These are phyloP conservation scores for Dexiosoma caninum DNA, from an alignment of 2,888 invertebrate species.

Conservation along the genomic window DNA sequence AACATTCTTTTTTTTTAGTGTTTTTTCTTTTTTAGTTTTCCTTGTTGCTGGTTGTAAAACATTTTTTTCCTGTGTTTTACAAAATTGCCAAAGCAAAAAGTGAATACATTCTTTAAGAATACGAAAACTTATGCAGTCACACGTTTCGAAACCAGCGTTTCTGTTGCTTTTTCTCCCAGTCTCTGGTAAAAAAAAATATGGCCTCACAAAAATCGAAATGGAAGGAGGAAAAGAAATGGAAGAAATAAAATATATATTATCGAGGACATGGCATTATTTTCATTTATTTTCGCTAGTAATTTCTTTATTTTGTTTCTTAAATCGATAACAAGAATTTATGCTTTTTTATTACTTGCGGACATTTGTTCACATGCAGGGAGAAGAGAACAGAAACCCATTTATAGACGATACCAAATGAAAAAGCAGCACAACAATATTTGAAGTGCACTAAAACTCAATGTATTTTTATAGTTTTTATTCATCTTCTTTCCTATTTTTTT, in stretches of 20 bases:
- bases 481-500: slow-evolving; percentile 29
- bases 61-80: slow-evolving; percentile 15
- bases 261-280: slow-evolving; percentile 50
- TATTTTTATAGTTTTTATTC: slow-evolving; percentile 36
- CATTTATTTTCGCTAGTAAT: slow-evolving; percentile 27
- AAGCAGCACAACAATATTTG: slow-evolving; percentile 36
- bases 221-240: not conserved
- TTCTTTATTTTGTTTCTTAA: slow-evolving; percentile 45
- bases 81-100: slow-evolving; percentile 19
- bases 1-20: slow-evolving; percentile 12
- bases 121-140: not conserved
- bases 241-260: slow-evolving; percentile 24
- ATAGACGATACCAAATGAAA: not conserved
- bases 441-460: slow-evolving; percentile 51
- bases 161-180: slow-evolving; percentile 14
- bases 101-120: slow-evolving; percentile 38
- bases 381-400: not conserved
- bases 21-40: not conserved
- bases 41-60: slow-evolving; percentile 39
- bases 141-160: slow-evolving; percentile 19
- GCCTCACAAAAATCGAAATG: not conserved
- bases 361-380: not conserved
- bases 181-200: slow-evolving; percentile 6
- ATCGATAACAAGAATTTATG: slow-evolving; percentile 58
- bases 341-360: slow-evolving; percentile 12